Evolutionary conservation across 2,113 vertebrate genomes (phyloP).

Genomic region (Sorex araneus): DNA sequence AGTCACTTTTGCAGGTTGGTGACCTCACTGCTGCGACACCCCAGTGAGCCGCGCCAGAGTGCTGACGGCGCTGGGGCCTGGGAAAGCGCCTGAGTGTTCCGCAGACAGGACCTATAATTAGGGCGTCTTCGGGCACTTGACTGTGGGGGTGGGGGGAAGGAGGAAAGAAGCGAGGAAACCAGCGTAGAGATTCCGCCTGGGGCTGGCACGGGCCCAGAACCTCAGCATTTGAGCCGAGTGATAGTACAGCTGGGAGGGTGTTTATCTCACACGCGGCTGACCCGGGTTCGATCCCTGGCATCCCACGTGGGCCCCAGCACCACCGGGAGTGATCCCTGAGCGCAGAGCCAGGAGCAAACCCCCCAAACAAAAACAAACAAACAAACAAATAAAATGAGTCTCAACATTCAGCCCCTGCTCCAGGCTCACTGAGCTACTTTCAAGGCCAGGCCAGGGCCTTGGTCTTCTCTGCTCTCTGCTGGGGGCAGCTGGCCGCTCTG

Average conservation of each 20-base stretch:
- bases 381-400: no score
- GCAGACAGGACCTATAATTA: slow-evolving; percentile 79
- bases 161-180: not conserved
- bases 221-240: not conserved
- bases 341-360: no score
- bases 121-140: not conserved
- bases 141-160: not conserved
- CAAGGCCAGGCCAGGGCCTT: not conserved
- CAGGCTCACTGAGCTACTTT: not conserved
- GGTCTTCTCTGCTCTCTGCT: not conserved
- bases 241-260: not conserved
- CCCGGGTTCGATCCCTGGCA: no score
- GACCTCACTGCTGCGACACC: slow-evolving; percentile 64
- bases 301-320: no score
- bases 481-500: not conserved
- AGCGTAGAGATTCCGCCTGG: not conserved
- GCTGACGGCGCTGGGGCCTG: slow-evolving; percentile 65
- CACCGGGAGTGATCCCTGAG: no score
- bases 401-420: no score
- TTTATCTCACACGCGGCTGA: no score
- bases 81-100: slow-evolving; percentile 71
- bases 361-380: no score
- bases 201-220: not conserved
- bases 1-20: slow-evolving; percentile 59
- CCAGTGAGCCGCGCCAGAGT: slow-evolving; percentile 73